phyloP scores from a whole-genome alignment of 2,888 invertebrate genomes.

The Agriotes lineatus region DNA sequence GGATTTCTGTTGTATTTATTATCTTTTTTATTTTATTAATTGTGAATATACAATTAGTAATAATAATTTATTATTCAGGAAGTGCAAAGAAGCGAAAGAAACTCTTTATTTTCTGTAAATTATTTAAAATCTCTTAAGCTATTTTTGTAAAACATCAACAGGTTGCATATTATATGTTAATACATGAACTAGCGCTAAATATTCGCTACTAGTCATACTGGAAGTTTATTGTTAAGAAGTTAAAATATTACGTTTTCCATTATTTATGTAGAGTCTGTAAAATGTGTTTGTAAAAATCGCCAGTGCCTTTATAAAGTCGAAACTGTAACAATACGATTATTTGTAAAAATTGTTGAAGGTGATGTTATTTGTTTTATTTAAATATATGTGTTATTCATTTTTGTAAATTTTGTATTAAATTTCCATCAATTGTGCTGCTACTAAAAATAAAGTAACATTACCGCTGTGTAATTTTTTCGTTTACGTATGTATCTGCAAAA shows the following conservation, averaged over 20 bases:
- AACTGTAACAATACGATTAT: constrained; percentile 47
- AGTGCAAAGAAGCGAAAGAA: too few relatives aligned
- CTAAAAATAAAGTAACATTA: constrained; percentile 44
- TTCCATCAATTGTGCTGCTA: constrained; percentile 33
- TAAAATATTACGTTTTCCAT: constrained; percentile 30
- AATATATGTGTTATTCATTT: constrained; percentile 30
- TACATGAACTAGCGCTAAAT: constrained; percentile 38
- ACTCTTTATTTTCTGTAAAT: too few relatives aligned
- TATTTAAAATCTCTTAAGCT: constrained; percentile 12
- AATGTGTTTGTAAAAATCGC: constrained; percentile 45
- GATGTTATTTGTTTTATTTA: constrained; percentile 34
- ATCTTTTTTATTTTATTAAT: constrained; percentile 39
- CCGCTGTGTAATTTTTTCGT: constrained; percentile 40
- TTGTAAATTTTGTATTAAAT: constrained; percentile 41
- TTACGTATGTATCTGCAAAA: constrained; percentile 42
- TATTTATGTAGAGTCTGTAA: constrained; percentile 29
- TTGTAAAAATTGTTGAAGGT: constrained; percentile 47
- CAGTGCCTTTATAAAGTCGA: constrained; percentile 49
- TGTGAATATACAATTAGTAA: constrained; percentile 30
- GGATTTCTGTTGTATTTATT: constrained; percentile 21
- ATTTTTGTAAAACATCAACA: constrained; percentile 21
- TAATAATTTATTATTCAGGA: constrained; percentile 17
- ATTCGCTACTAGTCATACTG: constrained; percentile 47
- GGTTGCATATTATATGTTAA: neutral
- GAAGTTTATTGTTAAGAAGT: constrained; percentile 45